Evolutionary conservation across 2,113 vertebrate genomes (phyloP).

Genomic region (Psittacula cyanocephala): DNA sequence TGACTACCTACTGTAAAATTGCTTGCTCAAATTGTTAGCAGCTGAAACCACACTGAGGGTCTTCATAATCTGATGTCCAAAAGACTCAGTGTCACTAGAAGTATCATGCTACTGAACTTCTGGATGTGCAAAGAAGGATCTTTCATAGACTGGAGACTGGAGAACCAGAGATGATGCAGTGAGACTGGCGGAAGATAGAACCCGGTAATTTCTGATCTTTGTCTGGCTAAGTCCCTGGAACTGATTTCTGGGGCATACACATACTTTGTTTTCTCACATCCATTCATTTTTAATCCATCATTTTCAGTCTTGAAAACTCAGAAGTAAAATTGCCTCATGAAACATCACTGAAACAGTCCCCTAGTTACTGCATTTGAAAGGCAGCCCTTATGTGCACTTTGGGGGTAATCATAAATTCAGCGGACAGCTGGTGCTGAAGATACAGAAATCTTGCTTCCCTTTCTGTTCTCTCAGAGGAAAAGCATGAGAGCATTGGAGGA

Average conservation of each 20-base stretch:
- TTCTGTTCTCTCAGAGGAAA: background rate
- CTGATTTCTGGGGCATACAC: background rate
- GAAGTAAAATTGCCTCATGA: background rate
- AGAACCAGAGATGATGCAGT: background rate
- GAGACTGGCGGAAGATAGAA: background rate
- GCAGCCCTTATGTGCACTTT: rapidly evolving
- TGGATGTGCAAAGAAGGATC: background rate
- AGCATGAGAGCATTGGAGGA: background rate
- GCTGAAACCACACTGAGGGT: background rate
- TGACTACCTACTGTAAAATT: background rate
- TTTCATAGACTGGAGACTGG: background rate
- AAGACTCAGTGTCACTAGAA: background rate
- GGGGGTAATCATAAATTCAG: background rate
- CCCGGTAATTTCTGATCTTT: background rate
- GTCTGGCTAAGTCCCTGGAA: background rate
- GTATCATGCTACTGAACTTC: background rate
- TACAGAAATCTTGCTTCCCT: background rate
- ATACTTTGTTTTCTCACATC: background rate
- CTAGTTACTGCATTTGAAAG: background rate
- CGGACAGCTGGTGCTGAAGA: background rate
- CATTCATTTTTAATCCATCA: background rate
- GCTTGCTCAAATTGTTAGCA: background rate
- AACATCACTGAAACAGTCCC: background rate
- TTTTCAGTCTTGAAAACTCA: background rate
- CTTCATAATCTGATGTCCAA: background rate